phyloP scores from a whole-genome alignment of 1,140 invertebrate species.

The Drosophila micromelanica region DNA sequence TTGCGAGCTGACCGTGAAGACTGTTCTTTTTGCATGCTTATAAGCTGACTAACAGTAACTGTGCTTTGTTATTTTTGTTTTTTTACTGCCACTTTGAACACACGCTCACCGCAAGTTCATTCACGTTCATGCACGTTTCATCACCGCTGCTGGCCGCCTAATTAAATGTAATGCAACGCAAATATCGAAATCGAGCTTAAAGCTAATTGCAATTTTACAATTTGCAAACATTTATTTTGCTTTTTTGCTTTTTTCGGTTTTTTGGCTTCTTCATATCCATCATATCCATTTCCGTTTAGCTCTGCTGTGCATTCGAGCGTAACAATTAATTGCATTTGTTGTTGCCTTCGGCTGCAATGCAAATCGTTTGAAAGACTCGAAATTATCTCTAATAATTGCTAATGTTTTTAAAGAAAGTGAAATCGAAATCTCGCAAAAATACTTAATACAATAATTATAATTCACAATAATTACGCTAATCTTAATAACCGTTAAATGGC shows the following conservation, averaged over 20 bases:
- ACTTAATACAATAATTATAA: conserved; percentile 39
- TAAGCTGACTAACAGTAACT: conserved; percentile 40
- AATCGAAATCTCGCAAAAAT: conserved; percentile 39
- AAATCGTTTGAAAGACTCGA: conserved; percentile 41
- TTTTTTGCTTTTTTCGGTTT: conserved; percentile 30
- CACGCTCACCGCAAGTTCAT: conserved; percentile 61
- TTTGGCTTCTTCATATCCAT: conserved; percentile 20
- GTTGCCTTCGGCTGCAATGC: conserved; percentile 43
- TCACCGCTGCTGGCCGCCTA: conserved; percentile 36
- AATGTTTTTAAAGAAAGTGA: conserved; percentile 46
- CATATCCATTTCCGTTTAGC: conserved; percentile 67
- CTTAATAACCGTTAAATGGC: conserved; percentile 31
- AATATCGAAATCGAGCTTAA: conserved; percentile 63
- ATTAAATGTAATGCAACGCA: conserved; percentile 61
- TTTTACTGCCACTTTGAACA: conserved; percentile 10
- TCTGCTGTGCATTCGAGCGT: conserved; percentile 68
- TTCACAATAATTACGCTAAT: conserved; percentile 49
- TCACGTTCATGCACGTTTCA: conserved; percentile 64
- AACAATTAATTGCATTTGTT: conserved; percentile 73
- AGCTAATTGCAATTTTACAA: conserved; percentile 72
- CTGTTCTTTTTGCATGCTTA: conserved; percentile 50
- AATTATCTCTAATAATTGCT: conserved; percentile 23
- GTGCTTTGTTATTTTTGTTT: conserved; percentile 30
- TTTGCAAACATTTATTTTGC: conserved; percentile 44
- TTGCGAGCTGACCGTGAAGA: conserved; percentile 51